Base-by-base conservation (phyloP, 2,888 invertebrate genomes). In the Ypsolopha sequella region DNA sequence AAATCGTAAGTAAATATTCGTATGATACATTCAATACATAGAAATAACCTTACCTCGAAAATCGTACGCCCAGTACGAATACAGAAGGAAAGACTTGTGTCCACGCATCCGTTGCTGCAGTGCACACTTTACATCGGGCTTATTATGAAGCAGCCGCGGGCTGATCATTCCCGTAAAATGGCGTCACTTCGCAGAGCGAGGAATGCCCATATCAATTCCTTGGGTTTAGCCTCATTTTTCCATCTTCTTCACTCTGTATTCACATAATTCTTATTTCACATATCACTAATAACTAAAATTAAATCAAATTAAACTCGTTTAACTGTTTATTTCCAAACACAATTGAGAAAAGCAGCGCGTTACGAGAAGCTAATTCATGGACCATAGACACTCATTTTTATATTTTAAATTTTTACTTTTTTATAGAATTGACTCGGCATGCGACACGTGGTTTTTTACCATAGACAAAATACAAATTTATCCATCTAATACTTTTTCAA, bases 151-250 rank as follows among this genome's bases (percentile, higher is more conserved):
- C 87, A 80, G 82, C 85, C 80, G 80, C 85, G 76, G 81, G 82
- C 87, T 85, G 86, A 77, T 86, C 87, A 87, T 86, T 85, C 86
- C 86, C 86, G 86, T 87, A 87, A 87, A 87, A 87, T 87, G 87
- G 87, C 87, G 87, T 87, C 87, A 87, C 86, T 86, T 75, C 75
- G 75, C 78, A 70, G 73, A 74, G 79, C 73, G 82, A 84, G 76
- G 76, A 81, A 80, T 77, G 73, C 76, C 77, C 71, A 73, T 79
- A 80, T 80, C 77, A 80, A 73, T 73, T 65, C 71, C 70, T 70
- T 67, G 70, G 60, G 66, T 62, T 10, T 43, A n/a, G 13, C 41
- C 64, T 51, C 53, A 44, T 71, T 65, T 59, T 66, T 70, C 62
- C 68, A 70, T 71, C 61, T 56, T 65, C 68, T 58, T 65, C 65